Evolutionary conservation across 2,888 invertebrate genomes (phyloP), one percentile per base, ranked within the genome.

Genomic region (Nowickia ferox): DNA sequence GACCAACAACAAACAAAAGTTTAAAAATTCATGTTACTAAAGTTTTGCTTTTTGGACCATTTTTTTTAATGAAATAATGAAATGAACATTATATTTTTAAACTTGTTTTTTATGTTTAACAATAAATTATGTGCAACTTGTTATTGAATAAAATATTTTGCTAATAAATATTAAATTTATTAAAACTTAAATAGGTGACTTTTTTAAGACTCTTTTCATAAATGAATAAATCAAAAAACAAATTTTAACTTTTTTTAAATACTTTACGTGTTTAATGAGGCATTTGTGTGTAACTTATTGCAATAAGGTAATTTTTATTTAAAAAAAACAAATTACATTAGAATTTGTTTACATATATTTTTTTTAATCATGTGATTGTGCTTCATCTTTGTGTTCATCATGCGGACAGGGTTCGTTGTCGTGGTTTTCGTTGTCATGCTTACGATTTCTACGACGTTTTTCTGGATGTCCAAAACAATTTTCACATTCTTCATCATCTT

Each of bases 391-490:
- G 63, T 77, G 48, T 15, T 80, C 55, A 38, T 59, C 72, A 53
- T 76, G 19, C 19, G 71, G 17, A 59, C 74, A 61, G 22, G 57
- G 42, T 48, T 87, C 55, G 2, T 84, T 87, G 13, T 83, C 53
- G 17, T 87, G 68, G 11, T 38, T 48, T 17, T 51, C 51, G 13
- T 38, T 10, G 46, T 87, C 76, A 40, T 72, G 66, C 69, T 86
- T 84, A 38, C 82, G 86, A 84, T 93, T 93, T 76, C 91, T 92
- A 76, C 93, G 93, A 66, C 94, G 94, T 88, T 93, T 94, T 90
- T 96, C 96, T 9, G 96, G 96, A 92, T 97, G 97, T 0, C 97
- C 97, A 92, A 95, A 96, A 92, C 97, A 97, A 91, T 97, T 96
- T 89, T 97, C 97, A 91, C 97, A 97, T 91, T 98, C 97, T 71